These are phyloP conservation scores for Anseranas semipalmata DNA, from an alignment of 2,113 vertebrate species.

Conservation along the genomic window DNA sequence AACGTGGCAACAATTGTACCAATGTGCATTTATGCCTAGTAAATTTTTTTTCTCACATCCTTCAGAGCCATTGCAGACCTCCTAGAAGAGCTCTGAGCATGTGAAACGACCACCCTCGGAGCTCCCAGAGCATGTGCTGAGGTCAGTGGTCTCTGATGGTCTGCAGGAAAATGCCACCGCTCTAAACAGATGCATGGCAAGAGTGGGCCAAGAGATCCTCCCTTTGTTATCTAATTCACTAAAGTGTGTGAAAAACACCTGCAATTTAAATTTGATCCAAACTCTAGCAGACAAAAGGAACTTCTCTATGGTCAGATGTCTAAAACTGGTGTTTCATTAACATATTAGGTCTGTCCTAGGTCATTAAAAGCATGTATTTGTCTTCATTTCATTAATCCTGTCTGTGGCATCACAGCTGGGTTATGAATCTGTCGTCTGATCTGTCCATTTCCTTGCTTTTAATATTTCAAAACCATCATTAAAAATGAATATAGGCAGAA, in stretches of 20 bases:
- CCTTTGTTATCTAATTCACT: neutral
- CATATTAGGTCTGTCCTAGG: neutral
- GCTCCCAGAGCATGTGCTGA: neutral
- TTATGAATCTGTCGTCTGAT: slow-evolving; percentile 31
- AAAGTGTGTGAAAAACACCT: neutral
- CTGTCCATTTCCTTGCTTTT: slow-evolving; percentile 53
- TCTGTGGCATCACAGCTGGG: neutral
- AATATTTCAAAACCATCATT: slow-evolving; percentile 63
- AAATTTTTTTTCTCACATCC: neutral
- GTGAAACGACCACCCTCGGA: neutral
- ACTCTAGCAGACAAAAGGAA: neutral
- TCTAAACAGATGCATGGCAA: neutral
- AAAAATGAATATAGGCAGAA: slow-evolving; percentile 51
- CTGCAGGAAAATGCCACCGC: neutral
- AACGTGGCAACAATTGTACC: neutral
- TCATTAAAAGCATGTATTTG: slow-evolving; percentile 41
- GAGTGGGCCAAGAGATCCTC: neutral
- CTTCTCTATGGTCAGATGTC: neutral
- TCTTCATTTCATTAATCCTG: slow-evolving; percentile 37
- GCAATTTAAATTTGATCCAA: neutral
- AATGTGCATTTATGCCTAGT: neutral
- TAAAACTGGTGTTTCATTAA: slow-evolving; percentile 13
- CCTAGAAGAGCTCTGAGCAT: neutral
- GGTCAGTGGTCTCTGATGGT: neutral
- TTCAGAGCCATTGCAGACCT: neutral